Percentiles rank a stretch among this genome's conserved stretches.
These are phyloP conservation scores for Brachionus manjavacas DNA, from an alignment of 1,140 invertebrate species.

Conservation along the genomic window DNA sequence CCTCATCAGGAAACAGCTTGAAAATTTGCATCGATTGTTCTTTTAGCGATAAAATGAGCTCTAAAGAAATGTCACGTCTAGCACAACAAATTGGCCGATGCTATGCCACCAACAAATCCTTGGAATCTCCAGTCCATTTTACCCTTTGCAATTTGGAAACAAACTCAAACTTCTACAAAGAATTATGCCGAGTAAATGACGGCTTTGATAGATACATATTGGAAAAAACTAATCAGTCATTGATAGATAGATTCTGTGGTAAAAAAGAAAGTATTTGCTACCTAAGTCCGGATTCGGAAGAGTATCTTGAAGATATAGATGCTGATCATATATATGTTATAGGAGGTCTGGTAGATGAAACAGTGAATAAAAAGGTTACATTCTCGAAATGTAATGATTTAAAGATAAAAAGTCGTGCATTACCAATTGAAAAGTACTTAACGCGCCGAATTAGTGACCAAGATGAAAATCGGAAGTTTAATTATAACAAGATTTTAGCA, in stretches of 20 bases:
- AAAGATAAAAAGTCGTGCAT: conserved; percentile 44
- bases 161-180: conserved; percentile 45
- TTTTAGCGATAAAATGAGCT: conserved; percentile 22
- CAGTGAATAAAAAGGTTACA: conserved; percentile 48
- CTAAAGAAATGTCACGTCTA: conserved; percentile 47
- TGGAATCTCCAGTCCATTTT: conserved; percentile 46
- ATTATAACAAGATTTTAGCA: conserved; percentile 46
- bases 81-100: conserved; percentile 48
- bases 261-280: conserved; percentile 47
- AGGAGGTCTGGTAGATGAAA: conserved; percentile 56
- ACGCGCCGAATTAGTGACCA: conserved; percentile 39
- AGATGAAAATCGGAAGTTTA: conserved; percentile 13
- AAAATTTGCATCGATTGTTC: conserved; percentile 29
- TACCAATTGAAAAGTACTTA: conserved; percentile 49
- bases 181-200: conserved; percentile 47
- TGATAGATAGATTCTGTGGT: not conserved
- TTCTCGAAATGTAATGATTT: conserved; percentile 40
- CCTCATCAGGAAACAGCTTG: not conserved
- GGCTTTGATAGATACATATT: conserved; percentile 48
- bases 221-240: not conserved
- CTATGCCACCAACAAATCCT: conserved; percentile 47
- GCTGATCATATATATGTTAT: conserved; percentile 54
- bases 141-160: conserved; percentile 46
- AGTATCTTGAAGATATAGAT: conserved; percentile 47
- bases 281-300: conserved; percentile 51